Conservation (phyloP, 2,888 invertebrate species). For the Catocala sponsa region DNA sequence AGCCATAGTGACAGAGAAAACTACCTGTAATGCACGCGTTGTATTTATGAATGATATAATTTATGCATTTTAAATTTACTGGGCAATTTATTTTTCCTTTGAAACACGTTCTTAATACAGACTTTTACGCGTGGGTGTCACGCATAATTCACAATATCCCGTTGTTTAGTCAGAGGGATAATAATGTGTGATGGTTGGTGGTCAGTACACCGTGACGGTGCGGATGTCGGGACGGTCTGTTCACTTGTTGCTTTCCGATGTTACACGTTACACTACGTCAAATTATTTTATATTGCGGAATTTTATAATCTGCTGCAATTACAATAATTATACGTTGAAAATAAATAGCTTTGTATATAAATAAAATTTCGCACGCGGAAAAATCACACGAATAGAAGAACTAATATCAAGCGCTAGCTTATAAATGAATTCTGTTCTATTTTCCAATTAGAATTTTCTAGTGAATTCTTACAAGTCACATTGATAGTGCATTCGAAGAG, state of each 20-base stretch:
- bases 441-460: conserved; percentile 11
- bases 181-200: conserved; percentile 71
- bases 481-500: conserved; percentile 19
- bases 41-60: not conserved
- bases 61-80: conserved; percentile 14
- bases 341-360: no score
- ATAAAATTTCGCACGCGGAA: no score
- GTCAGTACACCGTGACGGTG: conserved; percentile 70
- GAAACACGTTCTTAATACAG: conserved; percentile 40
- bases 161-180: conserved; percentile 75
- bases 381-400: no score
- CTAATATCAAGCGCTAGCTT: not conserved
- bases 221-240: conserved; percentile 61
- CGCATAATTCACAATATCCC: conserved; percentile 84
- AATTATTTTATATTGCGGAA: conserved; percentile 27
- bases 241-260: conserved; percentile 63
- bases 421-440: not conserved
- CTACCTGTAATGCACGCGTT: no score
- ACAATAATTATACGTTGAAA: no score
- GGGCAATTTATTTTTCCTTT: conserved; percentile 32
- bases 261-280: conserved; percentile 41
- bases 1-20: no score
- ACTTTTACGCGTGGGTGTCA: conserved; percentile 70
- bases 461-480: conserved; percentile 10
- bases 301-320: conserved; percentile 7